A percentile compares a stretch with the other conserved stretches of the same genome.
These are phyloP conservation scores for Drosophila pachea DNA, from an alignment of 1,140 invertebrate genomes.

Conservation along the genomic window DNA sequence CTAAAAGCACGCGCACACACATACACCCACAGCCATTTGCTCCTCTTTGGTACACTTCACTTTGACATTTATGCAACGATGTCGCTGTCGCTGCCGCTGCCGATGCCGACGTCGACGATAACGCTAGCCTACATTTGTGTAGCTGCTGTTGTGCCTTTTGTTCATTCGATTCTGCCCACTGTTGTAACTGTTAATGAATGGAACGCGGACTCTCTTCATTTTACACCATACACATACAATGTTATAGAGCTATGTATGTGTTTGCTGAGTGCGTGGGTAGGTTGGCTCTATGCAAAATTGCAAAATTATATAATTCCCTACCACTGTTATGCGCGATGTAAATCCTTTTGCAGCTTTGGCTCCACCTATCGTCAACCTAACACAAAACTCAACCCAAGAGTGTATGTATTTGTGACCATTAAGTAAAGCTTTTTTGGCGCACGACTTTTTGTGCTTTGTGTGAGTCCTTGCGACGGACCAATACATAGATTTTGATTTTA, in stretches of 20 bases:
- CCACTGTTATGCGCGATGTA: slow-evolving; percentile 3
- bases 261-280: neutral
- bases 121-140: slow-evolving; percentile 46
- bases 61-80: slow-evolving; percentile 61
- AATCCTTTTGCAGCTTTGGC: slow-evolving; percentile 36
- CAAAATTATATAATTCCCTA: slow-evolving; percentile 41
- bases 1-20: neutral
- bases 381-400: neutral
- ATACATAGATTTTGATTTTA: neutral
- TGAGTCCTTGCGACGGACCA: slow-evolving; percentile 10
- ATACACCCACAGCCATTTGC: neutral
- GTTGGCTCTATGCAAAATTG: slow-evolving; percentile 30
- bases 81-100: neutral
- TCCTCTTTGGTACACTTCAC: slow-evolving; percentile 33
- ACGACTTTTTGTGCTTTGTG: slow-evolving; percentile 27
- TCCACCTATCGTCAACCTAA: slow-evolving; percentile 2
- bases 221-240: neutral
- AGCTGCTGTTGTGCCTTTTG: slow-evolving; percentile 8
- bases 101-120: slow-evolving; percentile 14
- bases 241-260: neutral
- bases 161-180: slow-evolving; percentile 15
- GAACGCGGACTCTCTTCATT: slow-evolving; percentile 6
- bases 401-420: too few species aligned
- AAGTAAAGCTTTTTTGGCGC: slow-evolving; percentile 2
- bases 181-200: slow-evolving; percentile 48